A percentile compares a stretch with the other conserved stretches of the same genome.
Conservation (phyloP, 2,797 vertebrate genomes). For the Danio aesculapii region DNA sequence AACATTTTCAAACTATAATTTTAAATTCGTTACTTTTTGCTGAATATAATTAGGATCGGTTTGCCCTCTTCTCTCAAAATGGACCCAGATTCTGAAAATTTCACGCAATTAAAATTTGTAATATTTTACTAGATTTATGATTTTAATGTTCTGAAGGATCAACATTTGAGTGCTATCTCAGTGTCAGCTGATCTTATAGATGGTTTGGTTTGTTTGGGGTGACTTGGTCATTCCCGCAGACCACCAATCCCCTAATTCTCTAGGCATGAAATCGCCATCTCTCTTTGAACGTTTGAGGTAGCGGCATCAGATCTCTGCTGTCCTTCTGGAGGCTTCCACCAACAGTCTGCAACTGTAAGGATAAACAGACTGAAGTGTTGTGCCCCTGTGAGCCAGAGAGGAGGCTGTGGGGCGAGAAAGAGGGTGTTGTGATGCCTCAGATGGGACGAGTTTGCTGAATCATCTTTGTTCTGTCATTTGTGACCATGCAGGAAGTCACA, state of each 20-base stretch:
- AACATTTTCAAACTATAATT: too few species aligned
- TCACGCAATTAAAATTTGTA: too few species aligned
- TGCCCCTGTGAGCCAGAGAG: conserved; percentile 13
- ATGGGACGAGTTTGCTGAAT: conserved; percentile 29
- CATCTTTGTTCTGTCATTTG: conserved; percentile 60
- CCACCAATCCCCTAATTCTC: conserved; percentile 14
- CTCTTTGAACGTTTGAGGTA: background rate
- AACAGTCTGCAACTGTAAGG: conserved; percentile 22
- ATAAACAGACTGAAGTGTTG: conserved; percentile 31
- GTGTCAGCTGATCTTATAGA: background rate
- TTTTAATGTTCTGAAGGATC: background rate
- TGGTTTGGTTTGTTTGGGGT: conserved; percentile 18
- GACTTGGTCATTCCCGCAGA: background rate
- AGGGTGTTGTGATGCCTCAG: conserved; percentile 8
- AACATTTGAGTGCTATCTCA: conserved; percentile 1
- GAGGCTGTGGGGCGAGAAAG: conserved; percentile 7
- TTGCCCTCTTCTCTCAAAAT: too few species aligned
- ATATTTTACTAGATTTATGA: background rate
- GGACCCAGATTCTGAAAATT: too few species aligned
- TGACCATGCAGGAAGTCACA: conserved; percentile 90
- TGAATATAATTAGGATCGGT: too few species aligned
- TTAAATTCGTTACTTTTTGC: too few species aligned
- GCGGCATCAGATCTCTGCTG: conserved; percentile 19
- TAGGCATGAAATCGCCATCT: conserved; percentile 15
- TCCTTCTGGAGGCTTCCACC: conserved; percentile 22